These are phyloP conservation scores for Caenorhabditis becei DNA, from an alignment of 2,888 invertebrate species.

Conservation along the genomic window DNA sequence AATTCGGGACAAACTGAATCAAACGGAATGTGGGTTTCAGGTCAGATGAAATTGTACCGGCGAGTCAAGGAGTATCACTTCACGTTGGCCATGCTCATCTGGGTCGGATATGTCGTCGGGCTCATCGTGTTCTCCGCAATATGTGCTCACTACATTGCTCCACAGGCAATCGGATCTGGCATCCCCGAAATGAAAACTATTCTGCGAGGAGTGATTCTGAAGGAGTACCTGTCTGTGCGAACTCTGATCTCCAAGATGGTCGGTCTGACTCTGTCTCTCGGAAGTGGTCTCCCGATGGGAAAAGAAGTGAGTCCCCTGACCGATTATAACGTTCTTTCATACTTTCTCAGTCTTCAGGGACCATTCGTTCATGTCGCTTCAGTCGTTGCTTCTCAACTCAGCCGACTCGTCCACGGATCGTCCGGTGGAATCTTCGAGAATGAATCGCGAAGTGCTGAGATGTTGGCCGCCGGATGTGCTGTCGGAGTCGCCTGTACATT, in stretches of 20 bases:
- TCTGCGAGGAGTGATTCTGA: constrained; percentile 92
- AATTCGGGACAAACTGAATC: not conserved
- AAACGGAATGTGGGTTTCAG: constrained; percentile 47
- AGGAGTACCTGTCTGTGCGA: constrained; percentile 96
- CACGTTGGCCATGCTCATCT: constrained; percentile 61
- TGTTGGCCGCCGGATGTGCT: constrained; percentile 98
- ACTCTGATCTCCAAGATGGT: constrained; percentile 95
- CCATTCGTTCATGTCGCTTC: constrained; percentile 99
- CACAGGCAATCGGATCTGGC: constrained; percentile 90
- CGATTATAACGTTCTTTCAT: not conserved
- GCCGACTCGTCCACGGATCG: constrained; percentile 89
- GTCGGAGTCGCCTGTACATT: constrained; percentile 96
- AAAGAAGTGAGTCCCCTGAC: constrained; percentile 87
- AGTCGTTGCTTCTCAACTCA: constrained; percentile 93
- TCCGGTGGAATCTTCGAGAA: constrained; percentile 73
- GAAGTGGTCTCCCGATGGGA: constrained; percentile 95
- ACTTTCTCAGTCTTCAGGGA: constrained; percentile 84
- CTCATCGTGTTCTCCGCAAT: constrained; percentile 74
- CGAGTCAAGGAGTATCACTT: constrained; percentile 33
- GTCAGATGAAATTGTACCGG: constrained; percentile 62
- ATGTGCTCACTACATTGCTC: constrained; percentile 96
- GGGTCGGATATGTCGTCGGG: constrained; percentile 74
- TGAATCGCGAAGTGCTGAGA: constrained; percentile 87
- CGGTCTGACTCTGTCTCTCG: constrained; percentile 94
- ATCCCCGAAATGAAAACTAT: constrained; percentile 88